Conservation (phyloP, 2,113 vertebrate species). For the Mastomys natalensis region DNA sequence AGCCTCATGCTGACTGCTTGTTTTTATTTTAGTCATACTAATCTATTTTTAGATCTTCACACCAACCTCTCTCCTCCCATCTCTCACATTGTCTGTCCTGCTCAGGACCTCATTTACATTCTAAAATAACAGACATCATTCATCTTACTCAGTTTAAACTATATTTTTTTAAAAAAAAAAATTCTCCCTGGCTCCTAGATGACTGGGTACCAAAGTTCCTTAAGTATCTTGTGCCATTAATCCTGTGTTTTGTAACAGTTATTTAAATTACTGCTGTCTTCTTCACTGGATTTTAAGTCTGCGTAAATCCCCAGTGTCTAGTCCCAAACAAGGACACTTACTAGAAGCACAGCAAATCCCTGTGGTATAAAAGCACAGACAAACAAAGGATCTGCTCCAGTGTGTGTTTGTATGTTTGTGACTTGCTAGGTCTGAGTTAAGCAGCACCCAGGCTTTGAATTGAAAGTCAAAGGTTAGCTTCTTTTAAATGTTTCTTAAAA, state of each 20-base stretch:
- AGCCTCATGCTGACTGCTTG: background rate
- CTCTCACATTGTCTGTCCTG: background rate
- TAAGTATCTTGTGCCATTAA: conserved; percentile 11
- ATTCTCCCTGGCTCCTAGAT: background rate
- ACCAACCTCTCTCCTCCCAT: background rate
- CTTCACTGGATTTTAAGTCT: background rate
- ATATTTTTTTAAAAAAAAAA: background rate
- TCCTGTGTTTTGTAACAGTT: background rate
- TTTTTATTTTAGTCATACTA: background rate
- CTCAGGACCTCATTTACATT: background rate
- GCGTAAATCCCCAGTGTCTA: background rate
- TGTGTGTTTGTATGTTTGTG: background rate
- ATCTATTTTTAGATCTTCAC: background rate
- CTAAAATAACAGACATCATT: background rate
- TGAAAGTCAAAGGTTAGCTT: background rate
- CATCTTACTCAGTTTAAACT: background rate
- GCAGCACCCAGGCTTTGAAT: background rate
- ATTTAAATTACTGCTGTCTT: background rate
- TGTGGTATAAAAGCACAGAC: background rate
- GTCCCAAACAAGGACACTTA: background rate
- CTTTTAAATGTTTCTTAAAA: background rate
- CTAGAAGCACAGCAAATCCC: background rate
- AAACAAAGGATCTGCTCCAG: background rate
- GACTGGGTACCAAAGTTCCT: background rate
- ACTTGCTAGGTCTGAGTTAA: background rate